These are phyloP conservation scores for Meloidogyne floridensis DNA, from an alignment of 1,140 invertebrate genomes.

Conservation along the genomic window DNA sequence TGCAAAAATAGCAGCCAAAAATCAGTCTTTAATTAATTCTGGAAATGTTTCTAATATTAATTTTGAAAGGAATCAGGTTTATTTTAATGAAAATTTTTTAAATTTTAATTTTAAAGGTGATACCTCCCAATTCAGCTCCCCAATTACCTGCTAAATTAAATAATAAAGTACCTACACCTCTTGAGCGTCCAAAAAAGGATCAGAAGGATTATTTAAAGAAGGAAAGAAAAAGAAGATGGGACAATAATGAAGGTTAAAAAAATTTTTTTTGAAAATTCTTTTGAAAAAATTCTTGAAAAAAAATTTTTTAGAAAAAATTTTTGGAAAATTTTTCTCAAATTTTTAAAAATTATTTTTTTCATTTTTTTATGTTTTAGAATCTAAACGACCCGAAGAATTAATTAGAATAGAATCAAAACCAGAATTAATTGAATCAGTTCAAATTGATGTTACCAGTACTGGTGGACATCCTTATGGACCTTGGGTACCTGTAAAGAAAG, in stretches of 20 bases:
- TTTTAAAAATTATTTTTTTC: too few relatives aligned
- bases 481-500: constrained; percentile 34
- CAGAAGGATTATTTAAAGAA: not conserved
- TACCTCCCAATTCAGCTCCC: not conserved
- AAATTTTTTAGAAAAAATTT: too few relatives aligned
- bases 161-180: not conserved
- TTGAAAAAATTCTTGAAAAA: too few relatives aligned
- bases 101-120: not conserved
- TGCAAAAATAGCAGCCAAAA: not conserved
- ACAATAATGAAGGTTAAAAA: not conserved
- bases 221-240: not conserved
- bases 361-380: not conserved
- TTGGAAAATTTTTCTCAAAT: too few relatives aligned
- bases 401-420: constrained; percentile 7
- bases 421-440: not conserved
- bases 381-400: constrained; percentile 22
- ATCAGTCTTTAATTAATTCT: constrained; percentile 13
- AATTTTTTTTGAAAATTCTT: not conserved
- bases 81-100: not conserved
- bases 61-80: not conserved
- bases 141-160: not conserved
- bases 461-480: constrained; percentile 19
- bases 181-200: not conserved
- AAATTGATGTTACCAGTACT: not conserved
- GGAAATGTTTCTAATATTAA: not conserved